These are phyloP conservation scores for Ectobius pallidus DNA, from an alignment of 2,888 invertebrate species.

Conservation along the genomic window DNA sequence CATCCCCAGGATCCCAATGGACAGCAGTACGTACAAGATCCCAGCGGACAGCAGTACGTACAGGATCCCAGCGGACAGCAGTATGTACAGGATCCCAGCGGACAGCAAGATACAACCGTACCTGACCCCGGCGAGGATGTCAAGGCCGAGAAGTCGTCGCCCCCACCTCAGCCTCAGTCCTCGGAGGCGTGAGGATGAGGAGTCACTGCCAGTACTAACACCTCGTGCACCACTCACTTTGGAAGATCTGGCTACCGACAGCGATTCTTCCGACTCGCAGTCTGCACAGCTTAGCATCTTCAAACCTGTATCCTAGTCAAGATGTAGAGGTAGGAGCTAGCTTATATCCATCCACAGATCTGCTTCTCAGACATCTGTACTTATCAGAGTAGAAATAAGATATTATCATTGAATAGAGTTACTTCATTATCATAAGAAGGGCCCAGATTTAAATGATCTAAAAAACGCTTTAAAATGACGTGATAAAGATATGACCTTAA, in stretches of 20 bases:
- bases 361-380: background rate
- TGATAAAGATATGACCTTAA: too few relatives aligned
- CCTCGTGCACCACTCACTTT: conserved; percentile 39
- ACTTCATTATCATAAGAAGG: too few relatives aligned
- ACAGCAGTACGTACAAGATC: too few relatives aligned
- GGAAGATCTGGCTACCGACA: conserved; percentile 44
- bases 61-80: background rate
- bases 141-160: background rate
- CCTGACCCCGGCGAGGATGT: too few relatives aligned
- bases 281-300: conserved; percentile 33
- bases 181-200: conserved; percentile 34
- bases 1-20: too few relatives aligned
- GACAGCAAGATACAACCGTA: too few relatives aligned
- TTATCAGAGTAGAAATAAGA: background rate
- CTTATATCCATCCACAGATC: background rate
- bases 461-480: too few relatives aligned
- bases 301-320: conserved; percentile 6
- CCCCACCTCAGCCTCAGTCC: conserved; percentile 30
- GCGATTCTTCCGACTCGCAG: conserved; percentile 41
- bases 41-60: background rate
- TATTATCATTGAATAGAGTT: too few relatives aligned
- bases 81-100: background rate
- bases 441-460: too few relatives aligned
- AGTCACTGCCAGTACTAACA: conserved; percentile 34
- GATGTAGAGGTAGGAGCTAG: too few relatives aligned